Evolutionary conservation across 2,888 invertebrate genomes (phyloP).

Genomic region (Eupeodes latifasciatus): DNA sequence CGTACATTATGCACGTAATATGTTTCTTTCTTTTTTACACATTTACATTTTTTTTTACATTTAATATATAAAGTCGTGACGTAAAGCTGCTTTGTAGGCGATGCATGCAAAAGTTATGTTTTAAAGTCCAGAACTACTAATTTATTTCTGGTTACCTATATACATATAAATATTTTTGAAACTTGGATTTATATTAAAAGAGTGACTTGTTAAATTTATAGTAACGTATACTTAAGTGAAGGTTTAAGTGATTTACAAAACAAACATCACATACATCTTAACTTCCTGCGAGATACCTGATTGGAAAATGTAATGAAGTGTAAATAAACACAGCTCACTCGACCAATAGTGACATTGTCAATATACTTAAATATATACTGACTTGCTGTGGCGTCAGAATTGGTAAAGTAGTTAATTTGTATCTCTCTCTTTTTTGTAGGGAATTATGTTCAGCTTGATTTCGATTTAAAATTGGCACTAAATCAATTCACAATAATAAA

Average conservation of each 20-base stretch:
- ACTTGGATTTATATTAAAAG: not conserved
- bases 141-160: slow-evolving; percentile 38
- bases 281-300: slow-evolving; percentile 68
- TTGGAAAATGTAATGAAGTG: slow-evolving; percentile 66
- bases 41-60: slow-evolving; percentile 19
- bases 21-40: slow-evolving; percentile 32
- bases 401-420: not conserved
- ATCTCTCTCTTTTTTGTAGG: not conserved
- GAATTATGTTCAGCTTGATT: slow-evolving; percentile 41
- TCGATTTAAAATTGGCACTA: slow-evolving; percentile 46
- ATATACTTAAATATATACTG: not conserved
- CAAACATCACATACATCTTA: slow-evolving; percentile 60
- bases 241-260: slow-evolving; percentile 65
- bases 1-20: slow-evolving; percentile 25
- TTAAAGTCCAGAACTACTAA: not conserved
- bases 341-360: not conserved
- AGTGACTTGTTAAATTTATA: slow-evolving; percentile 48
- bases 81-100: slow-evolving; percentile 38
- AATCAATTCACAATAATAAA: not conserved
- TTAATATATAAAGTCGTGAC: not conserved
- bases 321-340: not conserved
- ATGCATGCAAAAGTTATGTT: slow-evolving; percentile 55
- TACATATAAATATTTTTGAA: not conserved
- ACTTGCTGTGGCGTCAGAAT: slow-evolving; percentile 10
- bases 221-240: slow-evolving; percentile 43